These are phyloP conservation scores for Conopomorpha cramerella DNA, from an alignment of 1,140 invertebrate genomes.

Conservation along the genomic window DNA sequence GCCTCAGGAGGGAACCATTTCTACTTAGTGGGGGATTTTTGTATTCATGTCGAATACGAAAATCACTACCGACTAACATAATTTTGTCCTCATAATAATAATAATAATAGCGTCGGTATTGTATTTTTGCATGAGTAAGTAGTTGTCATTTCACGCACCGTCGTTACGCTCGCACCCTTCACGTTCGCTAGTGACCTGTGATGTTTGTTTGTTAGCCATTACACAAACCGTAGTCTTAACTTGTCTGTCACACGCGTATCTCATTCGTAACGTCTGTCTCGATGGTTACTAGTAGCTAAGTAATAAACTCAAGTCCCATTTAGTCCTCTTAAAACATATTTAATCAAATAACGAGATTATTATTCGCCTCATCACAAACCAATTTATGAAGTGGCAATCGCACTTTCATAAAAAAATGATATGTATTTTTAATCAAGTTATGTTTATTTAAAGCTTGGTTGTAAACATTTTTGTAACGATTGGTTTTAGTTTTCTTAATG, in stretches of 20 bases:
- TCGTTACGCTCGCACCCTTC: conserved; percentile 19
- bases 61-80: conserved; percentile 52
- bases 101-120: conserved; percentile 11
- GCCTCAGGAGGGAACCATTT: conserved; percentile 28
- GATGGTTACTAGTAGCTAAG: conserved; percentile 31
- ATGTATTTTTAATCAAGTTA: too few relatives aligned
- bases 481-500: too few relatives aligned
- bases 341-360: too few relatives aligned
- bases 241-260: too few relatives aligned
- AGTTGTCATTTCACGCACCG: conserved; percentile 36
- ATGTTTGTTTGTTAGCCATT: conserved; percentile 26
- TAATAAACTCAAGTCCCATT: too few relatives aligned
- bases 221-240: too few relatives aligned
- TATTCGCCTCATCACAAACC: too few relatives aligned
- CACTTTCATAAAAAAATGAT: too few relatives aligned
- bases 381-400: too few relatives aligned
- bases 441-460: too few relatives aligned
- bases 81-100: conserved; percentile 19
- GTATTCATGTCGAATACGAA: conserved; percentile 46
- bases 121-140: conserved; percentile 11
- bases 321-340: too few relatives aligned
- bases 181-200: conserved; percentile 49
- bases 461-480: too few relatives aligned
- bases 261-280: conserved; percentile 18
- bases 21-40: conserved; percentile 53